phyloP scores from a whole-genome alignment of 2,888 invertebrate species.

The Anarsia innoxiella region DNA sequence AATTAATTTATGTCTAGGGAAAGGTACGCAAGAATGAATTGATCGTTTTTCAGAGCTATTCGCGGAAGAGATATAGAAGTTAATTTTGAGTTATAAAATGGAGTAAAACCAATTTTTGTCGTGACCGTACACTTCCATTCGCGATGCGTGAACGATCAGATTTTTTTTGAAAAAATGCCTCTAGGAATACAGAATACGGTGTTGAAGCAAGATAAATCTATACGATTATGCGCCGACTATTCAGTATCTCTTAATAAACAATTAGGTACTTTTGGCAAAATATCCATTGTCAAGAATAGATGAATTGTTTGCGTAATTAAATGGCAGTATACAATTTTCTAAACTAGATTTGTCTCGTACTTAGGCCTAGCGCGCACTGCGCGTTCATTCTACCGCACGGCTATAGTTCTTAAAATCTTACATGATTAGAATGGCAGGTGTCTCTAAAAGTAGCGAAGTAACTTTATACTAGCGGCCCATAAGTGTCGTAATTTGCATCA shows the following conservation, averaged over 20 bases:
- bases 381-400: no score
- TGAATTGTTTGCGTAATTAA: not conserved
- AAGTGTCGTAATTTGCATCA: no score
- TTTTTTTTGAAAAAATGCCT: not conserved
- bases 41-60: not conserved
- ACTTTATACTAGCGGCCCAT: no score
- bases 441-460: no score
- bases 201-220: not conserved
- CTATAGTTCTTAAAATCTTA: no score
- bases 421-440: no score
- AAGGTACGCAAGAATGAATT: no score
- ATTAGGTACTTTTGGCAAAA: not conserved
- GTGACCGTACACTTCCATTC: not conserved
- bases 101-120: not conserved
- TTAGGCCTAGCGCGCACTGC: no score
- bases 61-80: not conserved
- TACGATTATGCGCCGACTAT: slow-evolving; percentile 1
- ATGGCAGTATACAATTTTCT: not conserved
- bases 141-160: not conserved
- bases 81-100: not conserved
- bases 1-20: no score
- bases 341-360: slow-evolving; percentile 5
- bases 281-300: not conserved
- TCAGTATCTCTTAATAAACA: not conserved
- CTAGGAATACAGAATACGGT: slow-evolving; percentile 1